Conservation (phyloP, 2,113 vertebrate species). For the Chaenocephalus aceratus region DNA sequence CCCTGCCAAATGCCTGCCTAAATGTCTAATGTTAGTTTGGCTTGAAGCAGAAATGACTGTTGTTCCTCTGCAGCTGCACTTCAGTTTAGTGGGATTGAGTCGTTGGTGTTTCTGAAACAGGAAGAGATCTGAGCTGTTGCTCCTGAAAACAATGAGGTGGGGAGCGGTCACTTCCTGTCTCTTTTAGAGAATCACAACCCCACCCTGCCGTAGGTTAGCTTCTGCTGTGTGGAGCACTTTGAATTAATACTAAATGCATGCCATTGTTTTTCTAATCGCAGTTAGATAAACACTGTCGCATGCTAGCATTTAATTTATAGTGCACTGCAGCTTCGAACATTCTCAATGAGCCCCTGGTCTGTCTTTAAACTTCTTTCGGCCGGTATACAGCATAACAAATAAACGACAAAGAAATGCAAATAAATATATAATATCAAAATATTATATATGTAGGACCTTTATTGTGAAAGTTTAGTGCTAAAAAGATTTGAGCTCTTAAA, state of each 20-base stretch:
- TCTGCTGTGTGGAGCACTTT: background rate
- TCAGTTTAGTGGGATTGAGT: background rate
- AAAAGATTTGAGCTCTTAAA: no score
- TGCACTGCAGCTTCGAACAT: background rate
- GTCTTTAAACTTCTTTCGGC: no score
- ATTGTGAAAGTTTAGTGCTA: no score
- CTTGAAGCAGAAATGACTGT: background rate
- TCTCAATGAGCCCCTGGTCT: background rate
- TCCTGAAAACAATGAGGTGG: slow-evolving; percentile 69
- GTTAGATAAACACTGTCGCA: background rate
- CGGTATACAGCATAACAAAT: background rate
- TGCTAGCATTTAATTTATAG: background rate
- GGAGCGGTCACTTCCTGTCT: slow-evolving; percentile 66
- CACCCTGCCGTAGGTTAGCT: background rate
- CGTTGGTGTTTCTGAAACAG: slow-evolving; percentile 44
- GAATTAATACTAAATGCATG: no score
- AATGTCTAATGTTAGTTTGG: background rate
- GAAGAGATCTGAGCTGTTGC: slow-evolving; percentile 47
- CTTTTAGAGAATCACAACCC: background rate
- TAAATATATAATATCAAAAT: no score
- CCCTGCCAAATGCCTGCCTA: background rate
- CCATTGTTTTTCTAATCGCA: no score
- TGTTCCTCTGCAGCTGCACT: background rate
- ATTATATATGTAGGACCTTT: no score
- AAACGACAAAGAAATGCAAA: background rate